Conservation (phyloP, 2,113 vertebrate genomes). For the Neoarius graeffei region DNA sequence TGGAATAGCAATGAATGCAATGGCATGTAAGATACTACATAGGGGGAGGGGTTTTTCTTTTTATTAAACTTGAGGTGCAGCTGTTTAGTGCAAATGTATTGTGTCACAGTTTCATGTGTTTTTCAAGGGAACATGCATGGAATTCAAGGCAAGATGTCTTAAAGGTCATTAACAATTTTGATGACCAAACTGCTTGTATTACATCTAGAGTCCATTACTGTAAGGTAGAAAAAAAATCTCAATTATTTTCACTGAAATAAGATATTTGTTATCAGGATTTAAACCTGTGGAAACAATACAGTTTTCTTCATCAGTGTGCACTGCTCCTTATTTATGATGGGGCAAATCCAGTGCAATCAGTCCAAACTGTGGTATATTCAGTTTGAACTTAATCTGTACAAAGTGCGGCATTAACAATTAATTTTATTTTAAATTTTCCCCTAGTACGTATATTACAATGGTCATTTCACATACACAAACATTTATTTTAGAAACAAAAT, state of each 20-base stretch:
- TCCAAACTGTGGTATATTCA: neutral
- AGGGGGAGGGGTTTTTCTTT: neutral
- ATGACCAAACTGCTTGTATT: slow-evolving; percentile 23
- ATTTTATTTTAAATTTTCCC: neutral
- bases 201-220: slow-evolving; percentile 35
- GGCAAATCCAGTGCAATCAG: slow-evolving; percentile 6
- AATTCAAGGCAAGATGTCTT: slow-evolving; percentile 49
- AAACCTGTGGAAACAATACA: slow-evolving; percentile 14
- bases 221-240: slow-evolving; percentile 37
- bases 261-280: slow-evolving; percentile 13
- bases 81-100: slow-evolving; percentile 75
- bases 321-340: neutral
- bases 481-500: slow-evolving; percentile 33
- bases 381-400: slow-evolving; percentile 21
- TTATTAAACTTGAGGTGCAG: slow-evolving; percentile 75
- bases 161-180: neutral
- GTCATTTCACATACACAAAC: slow-evolving; percentile 17
- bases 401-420: neutral
- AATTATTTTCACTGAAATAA: slow-evolving; percentile 21
- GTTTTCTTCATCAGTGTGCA: slow-evolving; percentile 4
- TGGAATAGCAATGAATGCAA: neutral
- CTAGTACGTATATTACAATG: slow-evolving; percentile 26
- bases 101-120: slow-evolving; percentile 68
- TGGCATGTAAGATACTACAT: slow-evolving; percentile 1
- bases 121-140: slow-evolving; percentile 71